Base-by-base conservation (phyloP, 1,140 invertebrate species). In the Sarcophaga bullata region DNA sequence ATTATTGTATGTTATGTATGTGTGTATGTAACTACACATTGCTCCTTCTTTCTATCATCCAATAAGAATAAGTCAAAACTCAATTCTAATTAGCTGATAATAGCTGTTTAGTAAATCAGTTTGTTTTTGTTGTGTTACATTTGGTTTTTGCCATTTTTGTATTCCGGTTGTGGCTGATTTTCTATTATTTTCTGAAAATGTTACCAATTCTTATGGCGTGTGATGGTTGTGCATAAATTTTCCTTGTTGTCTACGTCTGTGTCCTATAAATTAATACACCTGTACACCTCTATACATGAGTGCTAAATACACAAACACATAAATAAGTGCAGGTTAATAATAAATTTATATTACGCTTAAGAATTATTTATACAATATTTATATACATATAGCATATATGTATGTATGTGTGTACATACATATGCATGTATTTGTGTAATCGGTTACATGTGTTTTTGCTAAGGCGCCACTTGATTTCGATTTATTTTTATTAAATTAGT, bases 401-500 rank as follows among this genome's bases (percentile, higher is more conserved):
- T 58, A 13, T 13, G 13, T 68, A 68, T 8, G n/a, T 9, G 62
- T 68, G 9, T 9, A n/a, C 19, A 25, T 68, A 4, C 8, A n/a
- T 62, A n/a, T 62, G 15, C 11, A 17, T 17, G 17, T 68, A 8
- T 68, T 68, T 15, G 54, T 10, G 54, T 58, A 58, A 58, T 37
- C 25, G 25, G 25, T 37, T 37, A 58, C 54, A 58, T 58, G 54
- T 58, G 54, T 58, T 58, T 3, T 13, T 15, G 9, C 62, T 19
- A 68, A 68, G 62, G 62, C 62, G 62, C 62, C 62, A 68, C 62
- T 19, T 68, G 62, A 68, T 68, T 19, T 37, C 25, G 25, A 37
- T 68, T 68, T 68, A 68, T 25, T 68, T 68, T 68, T 68, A 68
- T 68, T 68, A n/a, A 68, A 68, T 68, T 68, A 15, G 25, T 37